A percentile compares a stretch with the other conserved stretches of the same genome.
Conservation (phyloP, 2,113 vertebrate genomes). For the Embiotoca jacksoni region DNA sequence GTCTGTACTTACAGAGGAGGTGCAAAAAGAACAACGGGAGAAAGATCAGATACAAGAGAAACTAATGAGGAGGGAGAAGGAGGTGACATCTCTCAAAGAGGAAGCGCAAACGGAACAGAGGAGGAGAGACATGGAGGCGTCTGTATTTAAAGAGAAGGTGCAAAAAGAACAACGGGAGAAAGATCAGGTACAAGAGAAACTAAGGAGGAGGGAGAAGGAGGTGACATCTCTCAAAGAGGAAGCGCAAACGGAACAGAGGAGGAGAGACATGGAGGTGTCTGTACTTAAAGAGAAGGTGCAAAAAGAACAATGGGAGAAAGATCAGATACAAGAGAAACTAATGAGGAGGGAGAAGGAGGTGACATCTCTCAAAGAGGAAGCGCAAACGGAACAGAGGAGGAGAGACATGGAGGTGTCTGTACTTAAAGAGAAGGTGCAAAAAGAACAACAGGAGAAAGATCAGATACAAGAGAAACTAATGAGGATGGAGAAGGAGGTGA, state of each 20-base stretch:
- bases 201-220: conserved; percentile 24
- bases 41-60: conserved; percentile 16
- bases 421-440: conserved; percentile 10
- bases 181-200: too few species aligned
- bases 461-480: neutral
- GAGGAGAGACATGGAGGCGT: too few species aligned
- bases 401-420: conserved; percentile 15
- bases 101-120: too few species aligned
- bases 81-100: conserved; percentile 28
- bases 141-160: neutral
- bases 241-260: too few species aligned
- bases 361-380: conserved; percentile 20
- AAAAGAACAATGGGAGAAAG: conserved; percentile 42
- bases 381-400: too few species aligned
- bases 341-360: conserved; percentile 9
- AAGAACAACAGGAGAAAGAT: conserved; percentile 6
- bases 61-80: neutral
- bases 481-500: neutral
- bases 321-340: conserved; percentile 10
- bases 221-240: conserved; percentile 41
- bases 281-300: conserved; percentile 26
- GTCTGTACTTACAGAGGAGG: neutral
- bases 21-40: conserved; percentile 53
- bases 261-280: conserved; percentile 13
- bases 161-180: conserved; percentile 43